Percentiles rank a stretch among this genome's conserved stretches.
Evolutionary conservation across 2,113 vertebrate species (phyloP).

Genomic region (Onychorhynchus coronatus): DNA sequence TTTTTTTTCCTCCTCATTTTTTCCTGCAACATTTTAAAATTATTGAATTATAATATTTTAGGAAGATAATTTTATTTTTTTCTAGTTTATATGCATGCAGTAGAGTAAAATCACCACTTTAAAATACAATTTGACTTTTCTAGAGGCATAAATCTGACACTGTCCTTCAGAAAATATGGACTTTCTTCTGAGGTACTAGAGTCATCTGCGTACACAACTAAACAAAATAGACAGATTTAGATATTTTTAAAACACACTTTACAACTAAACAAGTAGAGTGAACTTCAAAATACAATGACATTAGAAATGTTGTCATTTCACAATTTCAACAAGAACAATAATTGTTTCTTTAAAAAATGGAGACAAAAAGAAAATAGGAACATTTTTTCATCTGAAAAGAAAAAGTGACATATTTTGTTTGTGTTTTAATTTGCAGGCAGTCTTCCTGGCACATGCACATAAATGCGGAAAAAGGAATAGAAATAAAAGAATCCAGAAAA

Average conservation of each 20-base stretch:
- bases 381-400: neutral
- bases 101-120: neutral
- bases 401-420: neutral
- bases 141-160: neutral
- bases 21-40: neutral
- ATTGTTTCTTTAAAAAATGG: neutral
- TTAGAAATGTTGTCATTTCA: neutral
- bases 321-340: neutral
- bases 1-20: fast-evolving
- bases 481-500: neutral
- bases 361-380: neutral
- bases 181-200: neutral
- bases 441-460: fast-evolving
- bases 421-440: neutral
- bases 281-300: neutral
- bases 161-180: neutral
- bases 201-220: neutral
- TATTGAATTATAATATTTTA: neutral
- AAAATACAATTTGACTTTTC: neutral
- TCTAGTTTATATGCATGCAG: neutral
- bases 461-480: neutral
- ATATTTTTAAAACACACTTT: neutral
- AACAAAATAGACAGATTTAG: neutral
- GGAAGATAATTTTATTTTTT: neutral
- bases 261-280: neutral